Evolutionary conservation across 35 echinoderm and acorn worm genomes (phyloP).

Genomic region (Apostichopus californicus): DNA sequence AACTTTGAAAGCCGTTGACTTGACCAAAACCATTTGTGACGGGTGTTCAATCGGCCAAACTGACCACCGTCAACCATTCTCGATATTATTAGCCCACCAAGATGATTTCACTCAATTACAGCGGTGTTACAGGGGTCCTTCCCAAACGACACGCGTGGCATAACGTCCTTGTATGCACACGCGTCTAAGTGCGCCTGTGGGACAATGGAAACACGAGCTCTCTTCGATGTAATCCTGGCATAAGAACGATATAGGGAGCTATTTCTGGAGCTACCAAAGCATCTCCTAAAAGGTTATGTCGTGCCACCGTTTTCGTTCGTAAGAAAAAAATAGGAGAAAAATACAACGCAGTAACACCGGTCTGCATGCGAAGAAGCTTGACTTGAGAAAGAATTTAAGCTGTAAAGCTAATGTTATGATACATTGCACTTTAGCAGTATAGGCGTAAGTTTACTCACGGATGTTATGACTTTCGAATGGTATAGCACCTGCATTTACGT

Average conservation of each 20-base stretch:
- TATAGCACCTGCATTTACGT: too few species aligned
- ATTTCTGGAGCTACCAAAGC: background rate
- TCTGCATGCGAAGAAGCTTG: background rate
- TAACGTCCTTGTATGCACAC: constrained; percentile 33
- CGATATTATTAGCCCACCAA: background rate
- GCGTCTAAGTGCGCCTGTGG: constrained; percentile 23
- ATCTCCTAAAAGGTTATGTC: constrained; percentile 26
- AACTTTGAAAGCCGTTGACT: background rate
- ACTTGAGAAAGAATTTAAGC: background rate
- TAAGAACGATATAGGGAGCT: background rate
- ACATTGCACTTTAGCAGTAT: background rate
- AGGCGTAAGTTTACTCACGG: background rate
- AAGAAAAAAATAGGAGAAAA: background rate
- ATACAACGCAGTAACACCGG: background rate
- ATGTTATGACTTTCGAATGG: too few species aligned
- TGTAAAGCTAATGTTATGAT: background rate
- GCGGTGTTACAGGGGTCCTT: constrained; percentile 1
- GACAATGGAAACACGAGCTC: constrained; percentile 13
- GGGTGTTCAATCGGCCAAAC: constrained; percentile 10
- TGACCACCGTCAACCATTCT: constrained; percentile 5
- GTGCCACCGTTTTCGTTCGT: constrained; percentile 18
- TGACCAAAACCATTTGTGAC: background rate
- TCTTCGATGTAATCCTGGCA: constrained; percentile 2
- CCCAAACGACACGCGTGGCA: constrained; percentile 15
- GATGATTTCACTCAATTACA: constrained; percentile 18